These are phyloP conservation scores for Gallinago stenura DNA, from an alignment of 2,797 vertebrate species.

Conservation along the genomic window DNA sequence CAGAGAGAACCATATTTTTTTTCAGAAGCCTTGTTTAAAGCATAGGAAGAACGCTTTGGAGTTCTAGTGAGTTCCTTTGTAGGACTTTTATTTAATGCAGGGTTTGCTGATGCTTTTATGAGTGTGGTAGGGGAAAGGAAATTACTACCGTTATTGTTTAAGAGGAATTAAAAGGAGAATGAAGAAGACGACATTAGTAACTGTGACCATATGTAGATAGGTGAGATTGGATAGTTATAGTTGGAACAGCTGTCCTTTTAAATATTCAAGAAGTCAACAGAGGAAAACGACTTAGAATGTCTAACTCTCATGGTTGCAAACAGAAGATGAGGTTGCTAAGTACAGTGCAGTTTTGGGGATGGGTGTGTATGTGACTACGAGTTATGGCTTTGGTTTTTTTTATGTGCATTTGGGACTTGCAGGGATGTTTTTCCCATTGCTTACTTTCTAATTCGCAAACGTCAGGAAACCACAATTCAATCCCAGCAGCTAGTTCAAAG, in stretches of 20 bases:
- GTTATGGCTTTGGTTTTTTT: background rate
- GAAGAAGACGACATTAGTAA: background rate
- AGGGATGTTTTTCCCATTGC: background rate
- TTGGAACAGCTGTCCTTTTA: background rate
- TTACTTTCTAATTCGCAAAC: background rate
- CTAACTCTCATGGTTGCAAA: background rate
- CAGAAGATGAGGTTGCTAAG: background rate
- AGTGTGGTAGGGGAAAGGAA: background rate
- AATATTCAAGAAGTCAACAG: background rate
- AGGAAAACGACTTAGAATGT: background rate
- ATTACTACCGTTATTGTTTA: background rate
- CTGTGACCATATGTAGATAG: background rate
- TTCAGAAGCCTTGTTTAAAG: background rate
- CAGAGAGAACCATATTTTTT: accelerated
- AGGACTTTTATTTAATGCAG: background rate
- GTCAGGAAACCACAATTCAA: conserved; percentile 7
- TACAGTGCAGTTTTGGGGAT: background rate
- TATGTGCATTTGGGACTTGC: background rate
- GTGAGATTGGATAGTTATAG: background rate
- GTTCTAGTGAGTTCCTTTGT: background rate
- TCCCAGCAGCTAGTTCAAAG: conserved; percentile 8
- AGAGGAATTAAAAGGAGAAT: background rate
- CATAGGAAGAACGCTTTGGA: background rate
- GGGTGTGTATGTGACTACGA: background rate
- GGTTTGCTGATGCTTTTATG: background rate